Evolutionary conservation across 2,888 invertebrate genomes (phyloP), one percentile per base, ranked within the genome.

Genomic region (Cheiracanthium punctorium): DNA sequence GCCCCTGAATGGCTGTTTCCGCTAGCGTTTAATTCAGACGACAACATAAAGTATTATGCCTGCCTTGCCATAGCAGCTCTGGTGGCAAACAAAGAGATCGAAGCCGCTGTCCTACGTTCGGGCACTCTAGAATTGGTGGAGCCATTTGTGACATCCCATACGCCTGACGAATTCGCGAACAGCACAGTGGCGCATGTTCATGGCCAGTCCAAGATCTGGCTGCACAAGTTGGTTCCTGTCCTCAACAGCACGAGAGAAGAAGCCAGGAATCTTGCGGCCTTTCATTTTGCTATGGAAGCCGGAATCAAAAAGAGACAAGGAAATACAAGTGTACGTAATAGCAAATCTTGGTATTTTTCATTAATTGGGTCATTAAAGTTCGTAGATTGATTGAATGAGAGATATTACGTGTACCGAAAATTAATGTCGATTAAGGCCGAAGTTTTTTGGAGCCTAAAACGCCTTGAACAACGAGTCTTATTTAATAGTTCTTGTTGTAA

Each of bases 251-350:
- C 97, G 91, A 93, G 98, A 86, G 97, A 98, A 91, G 99, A 99
- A 92, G 98, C 99, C 0, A 94, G 98, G 90, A 98, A 97, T 91
- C 93, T 99, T 90, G 99, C 98, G 1, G 98, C 99, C 33, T 99
- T 99, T 92, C 99, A 99, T 91, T 93, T 98, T 92, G 98, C 98
- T 91, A 98, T 99, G 98, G 99, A 99, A 92, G 98, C 99, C 8
- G 97, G 97, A 41, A 98, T 99, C 79, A 99, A 99, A 92, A 96
- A 97, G 90, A 95, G 96, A 90, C 97, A 97, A 91, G 96, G 96
- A 0, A 96, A 96, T 89, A 96, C 96, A 0, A 95, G 95, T 8
- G 89, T 90, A 87, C 88, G 87, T 58, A 5, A 48, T 48, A 17
- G 14, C 10, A 4, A 37, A n/a, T n/a, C n/a, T n/a, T n/a, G n/a